A percentile compares a stretch with the other conserved stretches of the same genome.
Evolutionary conservation across 2,797 vertebrate species (phyloP).

Genomic region (Psittacula echo): DNA sequence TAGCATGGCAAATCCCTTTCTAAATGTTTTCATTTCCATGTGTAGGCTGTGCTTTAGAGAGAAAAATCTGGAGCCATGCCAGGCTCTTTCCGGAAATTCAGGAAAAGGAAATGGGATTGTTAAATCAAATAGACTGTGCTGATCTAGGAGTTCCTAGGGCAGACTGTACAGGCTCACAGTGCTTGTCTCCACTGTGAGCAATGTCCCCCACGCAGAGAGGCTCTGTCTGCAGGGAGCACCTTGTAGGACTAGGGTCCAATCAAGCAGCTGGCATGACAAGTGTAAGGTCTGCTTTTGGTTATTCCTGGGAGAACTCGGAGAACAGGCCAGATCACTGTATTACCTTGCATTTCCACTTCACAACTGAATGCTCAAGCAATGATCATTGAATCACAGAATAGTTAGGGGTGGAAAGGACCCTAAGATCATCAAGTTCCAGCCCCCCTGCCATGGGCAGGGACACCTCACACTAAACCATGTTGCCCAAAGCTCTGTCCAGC

Average conservation of each 20-base stretch:
- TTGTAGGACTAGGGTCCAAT: background rate
- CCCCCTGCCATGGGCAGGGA: background rate
- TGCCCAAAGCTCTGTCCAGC: too few relatives aligned
- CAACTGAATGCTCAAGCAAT: background rate
- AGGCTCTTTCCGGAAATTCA: constrained; percentile 39
- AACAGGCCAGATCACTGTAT: rapidly evolving
- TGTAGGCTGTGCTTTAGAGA: background rate
- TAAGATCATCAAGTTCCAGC: background rate
- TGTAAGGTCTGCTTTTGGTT: background rate
- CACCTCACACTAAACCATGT: too few relatives aligned
- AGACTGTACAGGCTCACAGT: background rate
- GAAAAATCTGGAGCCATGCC: background rate
- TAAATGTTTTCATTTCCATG: constrained; percentile 15
- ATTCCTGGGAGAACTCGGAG: background rate
- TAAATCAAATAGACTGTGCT: background rate
- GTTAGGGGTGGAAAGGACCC: background rate
- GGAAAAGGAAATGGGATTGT: constrained; percentile 60
- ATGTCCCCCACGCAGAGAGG: rapidly evolving
- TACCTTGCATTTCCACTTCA: background rate
- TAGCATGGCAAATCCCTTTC: background rate
- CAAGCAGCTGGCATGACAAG: background rate
- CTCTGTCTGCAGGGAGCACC: background rate
- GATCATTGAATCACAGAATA: background rate
- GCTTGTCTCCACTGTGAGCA: rapidly evolving
- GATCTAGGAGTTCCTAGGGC: background rate